Evolutionary conservation across 2,113 vertebrate species (phyloP).

Genomic region (Boulengeromyrus knoepffleri): DNA sequence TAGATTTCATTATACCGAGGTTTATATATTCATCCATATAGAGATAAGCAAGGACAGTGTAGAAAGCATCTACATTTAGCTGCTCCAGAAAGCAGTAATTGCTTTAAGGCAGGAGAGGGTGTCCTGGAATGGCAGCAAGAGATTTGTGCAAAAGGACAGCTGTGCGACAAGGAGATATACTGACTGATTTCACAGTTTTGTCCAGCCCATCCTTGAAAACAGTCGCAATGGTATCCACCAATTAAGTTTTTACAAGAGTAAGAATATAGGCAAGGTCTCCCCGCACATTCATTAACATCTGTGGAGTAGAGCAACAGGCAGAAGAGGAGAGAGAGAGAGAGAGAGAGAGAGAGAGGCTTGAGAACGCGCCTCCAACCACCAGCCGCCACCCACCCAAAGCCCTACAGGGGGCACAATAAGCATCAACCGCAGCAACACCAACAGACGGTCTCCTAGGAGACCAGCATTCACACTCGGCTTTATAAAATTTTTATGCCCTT

Average conservation of each 20-base stretch:
- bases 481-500: background rate
- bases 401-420: background rate
- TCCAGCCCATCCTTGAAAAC: slow-evolving; percentile 91
- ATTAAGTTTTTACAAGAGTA: slow-evolving; percentile 99
- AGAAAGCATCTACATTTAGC: background rate
- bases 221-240: slow-evolving; percentile 98
- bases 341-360: slow-evolving; percentile 28
- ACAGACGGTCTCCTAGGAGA: background rate
- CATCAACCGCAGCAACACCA: background rate
- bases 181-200: slow-evolving; percentile 92
- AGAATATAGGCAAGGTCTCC: slow-evolving; percentile 88
- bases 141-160: slow-evolving; percentile 17
- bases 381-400: slow-evolving; percentile 1
- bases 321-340: slow-evolving; percentile 29
- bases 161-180: slow-evolving; percentile 58
- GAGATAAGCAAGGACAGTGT: background rate
- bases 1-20: background rate
- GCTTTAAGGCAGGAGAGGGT: background rate
- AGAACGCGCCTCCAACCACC: slow-evolving; percentile 47
- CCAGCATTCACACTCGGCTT: background rate
- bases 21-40: background rate
- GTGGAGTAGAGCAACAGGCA: slow-evolving; percentile 57
- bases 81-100: background rate
- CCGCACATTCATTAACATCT: slow-evolving; percentile 94
- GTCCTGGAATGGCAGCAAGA: background rate